Evolutionary conservation across 2,797 vertebrate genomes (phyloP).

Genomic region (Hypotaenidia okinawae): DNA sequence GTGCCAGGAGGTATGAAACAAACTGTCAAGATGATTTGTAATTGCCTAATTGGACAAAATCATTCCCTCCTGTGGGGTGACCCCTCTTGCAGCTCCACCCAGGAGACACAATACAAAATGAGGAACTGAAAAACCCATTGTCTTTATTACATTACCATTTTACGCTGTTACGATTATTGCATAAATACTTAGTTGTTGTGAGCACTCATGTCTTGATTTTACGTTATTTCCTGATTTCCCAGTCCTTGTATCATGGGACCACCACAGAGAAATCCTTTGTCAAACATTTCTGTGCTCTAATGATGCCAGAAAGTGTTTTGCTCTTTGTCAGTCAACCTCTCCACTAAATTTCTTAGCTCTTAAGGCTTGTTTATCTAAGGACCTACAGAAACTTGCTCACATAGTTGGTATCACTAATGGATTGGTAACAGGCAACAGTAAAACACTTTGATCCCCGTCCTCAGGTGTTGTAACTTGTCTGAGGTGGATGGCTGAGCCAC

Average conservation of each 20-base stretch:
- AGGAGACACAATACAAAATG: slow-evolving; percentile 19
- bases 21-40: slow-evolving; percentile 16
- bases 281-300: neutral
- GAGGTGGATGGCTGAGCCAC: neutral
- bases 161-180: neutral
- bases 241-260: neutral
- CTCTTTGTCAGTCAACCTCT: neutral
- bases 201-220: neutral
- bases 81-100: neutral
- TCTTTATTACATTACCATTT: slow-evolving; percentile 29
- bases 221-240: neutral
- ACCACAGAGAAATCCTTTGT: neutral
- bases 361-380: slow-evolving; percentile 1
- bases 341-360: neutral
- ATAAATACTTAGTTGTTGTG: slow-evolving; percentile 28
- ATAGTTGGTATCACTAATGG: neutral
- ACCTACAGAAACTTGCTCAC: neutral
- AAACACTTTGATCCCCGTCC: neutral
- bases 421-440: neutral
- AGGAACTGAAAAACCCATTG: neutral
- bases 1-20: neutral
- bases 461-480: neutral
- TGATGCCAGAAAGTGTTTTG: slow-evolving; percentile 22
- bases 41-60: slow-evolving; percentile 49
- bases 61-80: slow-evolving; percentile 24